phyloP scores from a whole-genome alignment of 2,888 invertebrate genomes.

The Cephus pulcher region DNA sequence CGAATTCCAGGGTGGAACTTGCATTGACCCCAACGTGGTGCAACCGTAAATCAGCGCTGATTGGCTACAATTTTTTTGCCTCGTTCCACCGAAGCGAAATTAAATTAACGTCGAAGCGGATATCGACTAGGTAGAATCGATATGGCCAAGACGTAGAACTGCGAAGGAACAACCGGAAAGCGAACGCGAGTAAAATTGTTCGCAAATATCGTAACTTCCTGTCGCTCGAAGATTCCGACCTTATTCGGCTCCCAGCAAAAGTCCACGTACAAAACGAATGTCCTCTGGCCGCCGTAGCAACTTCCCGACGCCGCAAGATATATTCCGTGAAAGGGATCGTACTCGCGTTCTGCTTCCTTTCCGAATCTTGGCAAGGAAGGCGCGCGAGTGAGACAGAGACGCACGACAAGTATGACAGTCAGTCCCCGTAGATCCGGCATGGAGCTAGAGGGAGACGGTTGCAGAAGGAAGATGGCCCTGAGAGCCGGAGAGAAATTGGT shows the following conservation, averaged over 20 bases:
- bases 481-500: background rate
- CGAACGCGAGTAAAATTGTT: background rate
- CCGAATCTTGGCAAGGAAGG: background rate
- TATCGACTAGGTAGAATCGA: constrained; percentile 6
- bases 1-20: background rate
- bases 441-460: background rate
- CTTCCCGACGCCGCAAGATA: background rate
- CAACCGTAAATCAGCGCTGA: constrained; percentile 11
- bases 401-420: background rate
- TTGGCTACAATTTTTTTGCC: background rate
- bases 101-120: constrained; percentile 3
- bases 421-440: background rate
- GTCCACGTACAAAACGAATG: background rate
- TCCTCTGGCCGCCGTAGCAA: background rate
- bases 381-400: background rate
- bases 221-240: background rate
- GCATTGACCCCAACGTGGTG: background rate
- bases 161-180: background rate
- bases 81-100: background rate
- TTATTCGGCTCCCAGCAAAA: background rate
- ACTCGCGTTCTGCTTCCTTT: background rate
- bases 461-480: background rate
- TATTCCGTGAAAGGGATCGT: background rate
- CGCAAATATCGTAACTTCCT: background rate
- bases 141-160: background rate